Base-by-base conservation (phyloP, 2,113 vertebrate species). In the Coregonus clupeaformis region DNA sequence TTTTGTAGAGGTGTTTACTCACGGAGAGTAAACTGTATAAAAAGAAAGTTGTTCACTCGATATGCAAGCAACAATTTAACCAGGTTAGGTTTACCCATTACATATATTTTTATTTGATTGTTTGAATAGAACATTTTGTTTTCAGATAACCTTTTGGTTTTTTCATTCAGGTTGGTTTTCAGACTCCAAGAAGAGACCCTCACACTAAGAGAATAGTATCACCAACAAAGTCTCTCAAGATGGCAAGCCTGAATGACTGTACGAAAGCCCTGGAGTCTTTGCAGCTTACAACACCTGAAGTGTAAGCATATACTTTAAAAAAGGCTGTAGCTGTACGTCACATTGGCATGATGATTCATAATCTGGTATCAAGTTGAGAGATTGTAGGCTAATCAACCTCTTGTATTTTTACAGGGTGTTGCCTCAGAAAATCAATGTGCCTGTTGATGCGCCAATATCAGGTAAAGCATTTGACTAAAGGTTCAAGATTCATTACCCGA, bases 171-270 rank as follows among this genome's bases (percentile, higher is more conserved):
- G 97, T 98, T 80, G 96, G 95, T 75, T 99, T 99, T 88, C 96
- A 97, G 80, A 98, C 96, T 29, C 97, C 97, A 71, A 89, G 92
- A 75, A 90, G 96, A 91, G 96, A 99, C 74, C 97, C 96, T 18
- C 84, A 93, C 63, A 96, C 96, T 0, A 94, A 92, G 69, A 94
- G 84, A 88, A 94, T 98, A 70, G 11, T 98, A 6, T 97, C 94
- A 63, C 95, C 97, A 16, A 65, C 77, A 20, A 84, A 90, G 79
- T 81, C 72, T 0, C 82, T 84, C 57, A 93, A 84, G 66, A 91
- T 83, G 6, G 84, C 91, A 4, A 47, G 71, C 22, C 7, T 89
- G 67, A 92, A 93, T 0, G 88, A 94, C 27, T 90, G 79, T 52
- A 30, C 9, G 5, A 75, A 80, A 66, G 86, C 76, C 0, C 12